Evolutionary conservation across 2,113 vertebrate species (phyloP).

Genomic region (Oryzias curvinotus): DNA sequence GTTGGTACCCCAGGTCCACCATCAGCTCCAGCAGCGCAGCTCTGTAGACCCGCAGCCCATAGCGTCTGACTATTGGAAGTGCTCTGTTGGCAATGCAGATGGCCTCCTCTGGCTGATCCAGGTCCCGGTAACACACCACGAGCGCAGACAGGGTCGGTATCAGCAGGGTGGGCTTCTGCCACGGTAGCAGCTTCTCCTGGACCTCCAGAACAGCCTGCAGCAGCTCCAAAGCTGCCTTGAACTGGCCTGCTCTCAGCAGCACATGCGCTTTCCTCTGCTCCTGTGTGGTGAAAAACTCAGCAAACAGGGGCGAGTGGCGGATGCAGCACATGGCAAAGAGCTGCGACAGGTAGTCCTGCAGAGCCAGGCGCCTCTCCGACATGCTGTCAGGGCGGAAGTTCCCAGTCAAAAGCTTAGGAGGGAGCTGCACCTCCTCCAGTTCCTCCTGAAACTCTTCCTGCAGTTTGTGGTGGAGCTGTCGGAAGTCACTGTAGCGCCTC

Average conservation of each 20-base stretch:
- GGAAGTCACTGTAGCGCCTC: slow-evolving; percentile 89
- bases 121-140: slow-evolving; percentile 86
- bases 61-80: slow-evolving; percentile 69
- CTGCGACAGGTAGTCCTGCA: slow-evolving; percentile 85
- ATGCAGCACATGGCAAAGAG: slow-evolving; percentile 79
- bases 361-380: slow-evolving; percentile 80
- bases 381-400: slow-evolving; percentile 85
- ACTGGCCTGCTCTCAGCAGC: slow-evolving; percentile 86
- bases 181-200: slow-evolving; percentile 82
- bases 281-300: slow-evolving; percentile 81
- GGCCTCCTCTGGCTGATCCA: slow-evolving; percentile 77
- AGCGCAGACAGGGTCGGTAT: slow-evolving; percentile 85
- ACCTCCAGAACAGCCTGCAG: slow-evolving; percentile 77
- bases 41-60: slow-evolving; percentile 76
- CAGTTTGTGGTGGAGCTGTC: slow-evolving; percentile 81
- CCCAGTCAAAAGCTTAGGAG: slow-evolving; percentile 81
- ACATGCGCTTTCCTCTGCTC: slow-evolving; percentile 82
- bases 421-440: slow-evolving; percentile 87
- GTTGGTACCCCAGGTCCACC: slow-evolving; percentile 83
- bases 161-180: slow-evolving; percentile 67
- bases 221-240: slow-evolving; percentile 74
- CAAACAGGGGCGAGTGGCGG: slow-evolving; percentile 76
- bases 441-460: slow-evolving; percentile 83
- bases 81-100: slow-evolving; percentile 80
- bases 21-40: slow-evolving; percentile 82